Evolutionary conservation across 2,113 vertebrate species (phyloP), one percentile per base, ranked within the genome.

Genomic region (Prionailurus viverrinus): DNA sequence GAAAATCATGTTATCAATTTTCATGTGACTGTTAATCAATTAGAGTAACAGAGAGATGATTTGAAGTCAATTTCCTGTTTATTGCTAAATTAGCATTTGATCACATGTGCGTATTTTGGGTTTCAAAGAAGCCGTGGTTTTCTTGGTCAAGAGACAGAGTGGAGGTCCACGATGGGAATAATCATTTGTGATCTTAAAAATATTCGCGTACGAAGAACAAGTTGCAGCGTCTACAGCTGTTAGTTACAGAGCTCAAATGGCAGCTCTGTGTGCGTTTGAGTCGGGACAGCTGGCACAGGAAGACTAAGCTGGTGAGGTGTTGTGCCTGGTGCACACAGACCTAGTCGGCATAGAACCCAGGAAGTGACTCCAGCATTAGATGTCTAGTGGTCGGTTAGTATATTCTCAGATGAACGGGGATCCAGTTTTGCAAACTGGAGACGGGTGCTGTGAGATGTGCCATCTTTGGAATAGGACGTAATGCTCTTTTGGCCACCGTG

Each of bases 21-120:
- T 99, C 99, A 99, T 99, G 99, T 99, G 99, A 99, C 99, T 99
- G 99, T 99, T 99, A 99, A 99, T 99, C 99, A 99, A 99, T 99
- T 98, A 99, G 98, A 99, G 98, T 99, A 99, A 99, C 98, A 98
- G 99, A 98, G 98, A 99, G 99, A 99, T 99, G 99, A 99, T 99
- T 99, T 99, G 99, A 99, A 99, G 99, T 99, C 99, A 99, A 98
- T 99, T 99, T 99, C 99, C 98, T 99, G 97, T 98, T 99, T 98
- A 97, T 98, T 99, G 98, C 98, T 99, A 98, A 99, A 98, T 99
- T 99, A 98, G 98, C 97, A 98, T 99, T 98, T 98, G 98, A 98
- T 99, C 98, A 98, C 97, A 96, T 97, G 98, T 94, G 98, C 97
- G 98, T 98, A 98, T 97, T 98, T 98, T 97, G 97, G 87, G 97